A percentile compares a stretch with the other conserved stretches of the same genome.
Evolutionary conservation across 2,797 vertebrate genomes (phyloP).

Genomic region (Varecia variegata): DNA sequence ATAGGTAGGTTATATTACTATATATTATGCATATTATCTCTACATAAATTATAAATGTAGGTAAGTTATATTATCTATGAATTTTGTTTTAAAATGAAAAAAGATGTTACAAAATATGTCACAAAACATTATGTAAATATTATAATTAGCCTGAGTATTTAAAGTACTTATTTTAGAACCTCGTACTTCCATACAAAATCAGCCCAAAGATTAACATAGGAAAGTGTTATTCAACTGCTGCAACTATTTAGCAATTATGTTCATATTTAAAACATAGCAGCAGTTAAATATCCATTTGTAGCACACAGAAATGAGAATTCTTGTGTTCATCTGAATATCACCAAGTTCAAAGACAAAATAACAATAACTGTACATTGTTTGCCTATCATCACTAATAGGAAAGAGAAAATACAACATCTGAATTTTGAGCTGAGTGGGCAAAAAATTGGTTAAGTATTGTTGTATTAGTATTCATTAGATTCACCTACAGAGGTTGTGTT

Average conservation of each 20-base stretch:
- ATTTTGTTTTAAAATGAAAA: background rate
- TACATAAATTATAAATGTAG: background rate
- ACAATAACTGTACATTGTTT: background rate
- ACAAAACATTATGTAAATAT: background rate
- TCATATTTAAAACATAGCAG: background rate
- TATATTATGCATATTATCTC: background rate
- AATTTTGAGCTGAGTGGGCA: background rate
- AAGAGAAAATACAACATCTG: constrained; percentile 14
- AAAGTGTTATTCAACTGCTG: background rate
- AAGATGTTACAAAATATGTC: background rate
- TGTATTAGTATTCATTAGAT: background rate
- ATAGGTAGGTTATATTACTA: background rate
- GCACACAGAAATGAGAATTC: background rate
- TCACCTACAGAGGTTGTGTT: background rate
- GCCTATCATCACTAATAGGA: background rate
- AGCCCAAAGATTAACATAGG: background rate
- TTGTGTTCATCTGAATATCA: background rate
- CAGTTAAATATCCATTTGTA: background rate
- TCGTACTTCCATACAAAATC: background rate
- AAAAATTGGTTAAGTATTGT: background rate
- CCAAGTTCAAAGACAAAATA: background rate
- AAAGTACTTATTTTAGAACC: constrained; percentile 20
- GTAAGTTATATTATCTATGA: background rate
- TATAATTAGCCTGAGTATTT: background rate
- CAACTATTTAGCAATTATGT: background rate